Conservation (phyloP, 2,113 vertebrate genomes). For the Xenopus laevis region DNA sequence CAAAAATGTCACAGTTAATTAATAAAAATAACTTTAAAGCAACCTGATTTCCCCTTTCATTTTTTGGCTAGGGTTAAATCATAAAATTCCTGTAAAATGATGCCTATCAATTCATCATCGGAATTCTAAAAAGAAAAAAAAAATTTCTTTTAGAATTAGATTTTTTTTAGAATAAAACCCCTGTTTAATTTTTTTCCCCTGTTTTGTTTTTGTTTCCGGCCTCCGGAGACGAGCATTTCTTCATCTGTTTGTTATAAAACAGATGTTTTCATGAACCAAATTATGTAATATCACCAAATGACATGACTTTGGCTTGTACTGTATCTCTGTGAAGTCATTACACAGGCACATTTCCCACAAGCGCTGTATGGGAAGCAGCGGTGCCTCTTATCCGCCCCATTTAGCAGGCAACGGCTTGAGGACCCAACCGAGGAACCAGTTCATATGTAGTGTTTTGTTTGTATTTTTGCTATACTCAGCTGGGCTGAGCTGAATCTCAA, state of each 20-base stretch:
- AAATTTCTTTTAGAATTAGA: no score
- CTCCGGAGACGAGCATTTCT: slow-evolving; percentile 13
- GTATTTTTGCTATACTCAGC: not conserved
- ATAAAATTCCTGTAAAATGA: not conserved
- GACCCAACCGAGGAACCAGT: not conserved
- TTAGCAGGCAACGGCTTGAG: not conserved
- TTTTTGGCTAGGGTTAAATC: not conserved
- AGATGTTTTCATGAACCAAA: slow-evolving; percentile 26
- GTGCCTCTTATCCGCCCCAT: not conserved
- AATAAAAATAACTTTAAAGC: no score
- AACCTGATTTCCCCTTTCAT: no score
- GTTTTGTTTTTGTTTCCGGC: not conserved
- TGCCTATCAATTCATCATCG: slow-evolving; percentile 1
- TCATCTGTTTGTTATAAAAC: slow-evolving; percentile 8
- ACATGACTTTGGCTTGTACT: slow-evolving; percentile 17
- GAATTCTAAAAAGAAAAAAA: not conserved
- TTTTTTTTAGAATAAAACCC: no score
- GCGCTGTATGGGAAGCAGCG: not conserved
- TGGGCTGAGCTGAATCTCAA: no score
- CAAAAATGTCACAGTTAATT: no score
- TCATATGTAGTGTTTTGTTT: slow-evolving; percentile 3
- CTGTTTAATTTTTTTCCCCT: no score
- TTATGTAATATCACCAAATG: slow-evolving; percentile 27
- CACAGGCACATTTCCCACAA: slow-evolving; percentile 6
- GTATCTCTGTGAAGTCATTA: slow-evolving; percentile 14